Base-by-base conservation (phyloP, 2,888 invertebrate species). In the Dolichopus griseipennis region DNA sequence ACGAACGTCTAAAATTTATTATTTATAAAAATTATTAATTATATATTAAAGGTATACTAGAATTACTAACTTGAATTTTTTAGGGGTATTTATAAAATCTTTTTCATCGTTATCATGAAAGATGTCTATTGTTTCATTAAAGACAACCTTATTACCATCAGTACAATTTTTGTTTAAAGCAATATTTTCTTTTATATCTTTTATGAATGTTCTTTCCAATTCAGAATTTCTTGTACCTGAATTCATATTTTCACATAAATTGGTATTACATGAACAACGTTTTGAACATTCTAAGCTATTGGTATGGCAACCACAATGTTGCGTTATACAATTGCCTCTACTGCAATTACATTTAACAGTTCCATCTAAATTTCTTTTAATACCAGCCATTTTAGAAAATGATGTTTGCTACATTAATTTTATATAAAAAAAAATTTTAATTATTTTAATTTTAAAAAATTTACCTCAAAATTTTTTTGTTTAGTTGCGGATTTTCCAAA, bases 351-450 rank as follows among this genome's bases (percentile, higher is more conserved):
- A 89, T 75, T 84, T 84, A n/a, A 84, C 76, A 0, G 84, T 78
- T 1, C 87, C 87, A 74, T 86, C 85, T 3, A 83, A 84, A 62
- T 83, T 79, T 37, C 88, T 83, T 78, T 88, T 88, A 1, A 78
- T 64, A 10, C 20, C 33, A n/a, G n/a, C 4, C 6, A 1, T 20
- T 2, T n/a, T 64, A 20, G 7, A 18, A 37, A 20, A 10, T n/a
- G n/a, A n/a, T n/a, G 20, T 27, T 27, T 27, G 27, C 27, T 27
- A 27, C 27, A 27, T 27, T 27, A 27, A 27, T 27, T n/a, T n/a
- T n/a, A n/a, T n/a, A n/a, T 27, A 27, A 27, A 27, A 27, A 4
- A 27, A 27, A 5, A 27, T 27, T 27, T 27, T 27, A 5, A 27
- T 27, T n/a, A n/a, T 4, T 27, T 27, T 27, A 4, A 27, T 4